phyloP scores from a whole-genome alignment of 1,140 invertebrate genomes.

The Orius insidiosus region DNA sequence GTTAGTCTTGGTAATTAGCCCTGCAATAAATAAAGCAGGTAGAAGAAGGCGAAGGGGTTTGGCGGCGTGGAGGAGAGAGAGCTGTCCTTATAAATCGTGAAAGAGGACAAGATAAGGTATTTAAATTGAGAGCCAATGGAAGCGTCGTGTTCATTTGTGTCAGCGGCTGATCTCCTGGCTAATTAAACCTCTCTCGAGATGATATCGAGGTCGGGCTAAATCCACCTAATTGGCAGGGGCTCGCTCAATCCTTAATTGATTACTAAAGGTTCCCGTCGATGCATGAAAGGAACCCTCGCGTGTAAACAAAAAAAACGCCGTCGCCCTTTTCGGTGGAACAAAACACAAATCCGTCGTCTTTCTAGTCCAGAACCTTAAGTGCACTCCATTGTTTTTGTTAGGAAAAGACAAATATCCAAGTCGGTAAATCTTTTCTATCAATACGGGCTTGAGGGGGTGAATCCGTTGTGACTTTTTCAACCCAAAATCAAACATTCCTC shows the following conservation, averaged over 20 bases:
- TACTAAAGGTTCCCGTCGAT: conserved; percentile 5
- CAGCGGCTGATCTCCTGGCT: conserved; percentile 8
- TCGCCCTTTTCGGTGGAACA: no score
- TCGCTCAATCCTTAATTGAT: conserved; percentile 10
- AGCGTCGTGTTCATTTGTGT: conserved; percentile 10
- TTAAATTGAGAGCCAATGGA: conserved; percentile 10
- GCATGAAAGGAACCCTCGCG: no score
- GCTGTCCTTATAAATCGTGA: conserved; percentile 9
- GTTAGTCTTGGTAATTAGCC: conserved; percentile 3
- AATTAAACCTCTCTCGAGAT: conserved; percentile 6
- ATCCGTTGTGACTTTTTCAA: no score
- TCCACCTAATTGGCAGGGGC: conserved; percentile 9
- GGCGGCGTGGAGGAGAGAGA: no score
- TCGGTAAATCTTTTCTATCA: no score
- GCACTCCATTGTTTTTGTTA: no score
- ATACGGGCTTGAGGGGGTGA: no score
- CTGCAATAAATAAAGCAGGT: conserved; percentile 7
- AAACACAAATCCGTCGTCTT: no score
- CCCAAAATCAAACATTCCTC: no score
- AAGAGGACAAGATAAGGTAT: conserved; percentile 6
- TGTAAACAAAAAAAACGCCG: no score
- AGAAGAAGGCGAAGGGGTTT: neutral
- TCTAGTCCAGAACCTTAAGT: no score
- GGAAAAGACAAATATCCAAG: no score
- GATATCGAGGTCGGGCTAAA: conserved; percentile 10